Evolutionary conservation across 2,797 vertebrate species (phyloP).

Genomic region (Discoglossus pictus): DNA sequence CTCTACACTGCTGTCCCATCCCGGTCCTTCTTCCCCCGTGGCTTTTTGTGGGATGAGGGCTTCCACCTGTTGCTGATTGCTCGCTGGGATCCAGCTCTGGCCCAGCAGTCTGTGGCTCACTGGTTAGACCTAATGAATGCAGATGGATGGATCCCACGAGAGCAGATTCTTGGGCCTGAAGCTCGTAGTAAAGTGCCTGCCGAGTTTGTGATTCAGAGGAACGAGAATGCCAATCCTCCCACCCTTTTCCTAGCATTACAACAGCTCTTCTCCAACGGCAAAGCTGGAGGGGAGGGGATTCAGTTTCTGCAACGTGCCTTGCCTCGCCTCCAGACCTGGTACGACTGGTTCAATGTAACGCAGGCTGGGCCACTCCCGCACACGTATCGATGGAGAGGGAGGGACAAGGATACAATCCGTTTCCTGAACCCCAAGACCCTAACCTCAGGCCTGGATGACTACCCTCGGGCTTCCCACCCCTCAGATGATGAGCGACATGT

Average conservation of each 20-base stretch:
- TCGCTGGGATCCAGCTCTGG: constrained; percentile 84
- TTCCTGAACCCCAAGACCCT: constrained; percentile 94
- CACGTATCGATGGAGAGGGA: constrained; percentile 92
- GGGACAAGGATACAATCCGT: constrained; percentile 80
- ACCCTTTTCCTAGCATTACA: constrained; percentile 85
- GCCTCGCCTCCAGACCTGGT: constrained; percentile 87
- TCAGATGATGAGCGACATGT: constrained; percentile 86
- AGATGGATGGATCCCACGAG: constrained; percentile 94
- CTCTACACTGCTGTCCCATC: constrained; percentile 92
- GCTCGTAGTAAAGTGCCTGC: constrained; percentile 87
- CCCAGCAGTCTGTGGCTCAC: constrained; percentile 80
- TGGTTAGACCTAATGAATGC: constrained; percentile 92
- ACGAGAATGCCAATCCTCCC: constrained; percentile 89
- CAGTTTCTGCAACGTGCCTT: constrained; percentile 78
- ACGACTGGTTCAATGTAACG: constrained; percentile 88
- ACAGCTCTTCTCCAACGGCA: constrained; percentile 67
- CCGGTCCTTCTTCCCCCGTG: constrained; percentile 93
- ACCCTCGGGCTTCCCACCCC: constrained; percentile 91
- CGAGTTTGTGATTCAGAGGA: constrained; percentile 88
- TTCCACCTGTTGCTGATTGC: constrained; percentile 90
- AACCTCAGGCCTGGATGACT: constrained; percentile 92
- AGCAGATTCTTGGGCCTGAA: constrained; percentile 92
- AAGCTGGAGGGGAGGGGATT: constrained; percentile 48
- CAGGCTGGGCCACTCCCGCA: constrained; percentile 79
- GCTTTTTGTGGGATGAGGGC: constrained; percentile 97